A percentile compares a stretch with the other conserved stretches of the same genome.
Evolutionary conservation across 2,113 vertebrate genomes (phyloP).

Genomic region (Leptobrachium ailaonicum): DNA sequence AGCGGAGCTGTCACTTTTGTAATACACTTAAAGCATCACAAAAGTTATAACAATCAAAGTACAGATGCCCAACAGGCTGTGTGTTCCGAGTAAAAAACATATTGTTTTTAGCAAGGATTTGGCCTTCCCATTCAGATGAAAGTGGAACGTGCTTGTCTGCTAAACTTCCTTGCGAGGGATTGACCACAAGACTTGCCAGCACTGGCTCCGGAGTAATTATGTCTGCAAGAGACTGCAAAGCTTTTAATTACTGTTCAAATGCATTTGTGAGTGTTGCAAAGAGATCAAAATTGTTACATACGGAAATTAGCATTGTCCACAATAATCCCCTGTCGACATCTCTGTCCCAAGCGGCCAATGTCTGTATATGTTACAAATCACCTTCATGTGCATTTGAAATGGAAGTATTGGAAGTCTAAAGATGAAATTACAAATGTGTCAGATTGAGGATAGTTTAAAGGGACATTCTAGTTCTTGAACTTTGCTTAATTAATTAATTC

Average conservation of each 20-base stretch:
- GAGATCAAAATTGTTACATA: neutral
- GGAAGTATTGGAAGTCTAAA: too few species aligned
- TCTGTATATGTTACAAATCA: too few species aligned
- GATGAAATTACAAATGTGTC: too few species aligned
- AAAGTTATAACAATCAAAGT: neutral
- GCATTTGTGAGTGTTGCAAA: slow-evolving; percentile 1
- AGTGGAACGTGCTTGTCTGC: neutral
- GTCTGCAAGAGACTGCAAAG: slow-evolving; percentile 9
- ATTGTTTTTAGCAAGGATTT: neutral
- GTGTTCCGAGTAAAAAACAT: slow-evolving; percentile 5
- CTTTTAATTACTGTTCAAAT: slow-evolving; percentile 7
- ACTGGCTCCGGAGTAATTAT: slow-evolving; percentile 4
- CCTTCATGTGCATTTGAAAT: too few species aligned
- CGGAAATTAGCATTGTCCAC: neutral
- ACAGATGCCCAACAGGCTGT: slow-evolving; percentile 2
- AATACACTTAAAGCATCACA: neutral
- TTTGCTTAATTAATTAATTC: too few species aligned
- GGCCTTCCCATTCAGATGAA: neutral
- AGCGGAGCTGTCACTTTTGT: neutral
- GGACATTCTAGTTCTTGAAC: too few species aligned
- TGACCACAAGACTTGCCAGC: neutral
- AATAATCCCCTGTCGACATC: neutral
- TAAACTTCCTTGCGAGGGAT: neutral
- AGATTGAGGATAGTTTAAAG: too few species aligned
- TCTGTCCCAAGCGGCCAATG: neutral